Conservation (phyloP, 1,140 invertebrate genomes). For the Samia ricini region DNA sequence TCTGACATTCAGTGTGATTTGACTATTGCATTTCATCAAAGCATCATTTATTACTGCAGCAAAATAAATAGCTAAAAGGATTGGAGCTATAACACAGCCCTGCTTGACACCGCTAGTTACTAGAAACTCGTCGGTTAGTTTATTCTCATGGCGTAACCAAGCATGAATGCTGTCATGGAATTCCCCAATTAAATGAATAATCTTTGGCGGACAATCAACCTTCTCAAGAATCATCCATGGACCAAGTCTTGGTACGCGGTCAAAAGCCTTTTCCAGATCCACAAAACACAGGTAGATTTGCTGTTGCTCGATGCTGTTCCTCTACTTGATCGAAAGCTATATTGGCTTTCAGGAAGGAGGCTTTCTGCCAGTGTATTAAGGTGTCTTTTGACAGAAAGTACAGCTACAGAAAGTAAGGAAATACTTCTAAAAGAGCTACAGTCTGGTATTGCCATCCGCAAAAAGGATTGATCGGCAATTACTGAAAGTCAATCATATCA, state of each 20-base stretch:
- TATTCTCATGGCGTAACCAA: slow-evolving; percentile 19
- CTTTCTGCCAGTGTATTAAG: too few species aligned
- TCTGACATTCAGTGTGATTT: not conserved
- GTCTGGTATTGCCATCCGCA: too few species aligned
- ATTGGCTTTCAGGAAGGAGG: too few species aligned
- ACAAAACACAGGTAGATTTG: not conserved
- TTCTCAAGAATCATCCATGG: too few species aligned
- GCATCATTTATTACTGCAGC: slow-evolving; percentile 23
- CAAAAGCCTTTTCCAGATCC: slow-evolving; percentile 20
- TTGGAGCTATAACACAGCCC: slow-evolving; percentile 27
- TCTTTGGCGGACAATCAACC: slow-evolving; percentile 14
- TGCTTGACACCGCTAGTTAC: slow-evolving; percentile 26
- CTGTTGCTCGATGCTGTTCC: too few species aligned
- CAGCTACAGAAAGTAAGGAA: too few species aligned
- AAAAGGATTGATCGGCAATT: too few species aligned
- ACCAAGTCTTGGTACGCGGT: slow-evolving; percentile 16
- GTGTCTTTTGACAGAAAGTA: too few species aligned
- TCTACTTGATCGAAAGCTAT: too few species aligned
- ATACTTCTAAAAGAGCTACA: too few species aligned
- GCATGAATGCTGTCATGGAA: slow-evolving; percentile 25
- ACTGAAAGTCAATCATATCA: too few species aligned
- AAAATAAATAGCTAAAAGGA: slow-evolving; percentile 28
- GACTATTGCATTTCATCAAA: slow-evolving; percentile 6
- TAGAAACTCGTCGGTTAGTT: slow-evolving; percentile 15
- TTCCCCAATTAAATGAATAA: slow-evolving; percentile 15